These are phyloP conservation scores for Cataglyphis livida DNA, from an alignment of 2,888 invertebrate genomes.

Conservation along the genomic window DNA sequence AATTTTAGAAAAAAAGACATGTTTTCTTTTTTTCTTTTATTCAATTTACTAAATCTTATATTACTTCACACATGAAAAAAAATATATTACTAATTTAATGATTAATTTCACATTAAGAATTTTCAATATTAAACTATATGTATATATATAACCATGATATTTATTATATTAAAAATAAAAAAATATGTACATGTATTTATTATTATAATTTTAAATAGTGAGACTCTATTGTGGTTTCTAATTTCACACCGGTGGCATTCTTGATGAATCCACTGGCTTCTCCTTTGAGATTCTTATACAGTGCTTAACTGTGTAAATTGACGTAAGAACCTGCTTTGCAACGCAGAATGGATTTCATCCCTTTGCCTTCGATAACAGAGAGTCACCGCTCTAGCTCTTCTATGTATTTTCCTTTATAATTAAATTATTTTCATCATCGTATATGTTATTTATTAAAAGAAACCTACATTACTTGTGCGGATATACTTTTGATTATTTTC, in stretches of 20 bases:
- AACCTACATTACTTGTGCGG: neutral
- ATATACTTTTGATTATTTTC: neutral
- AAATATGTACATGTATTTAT: neutral
- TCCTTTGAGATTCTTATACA: constrained; percentile 72
- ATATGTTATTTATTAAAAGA: constrained; percentile 46
- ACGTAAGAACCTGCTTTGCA: constrained; percentile 67
- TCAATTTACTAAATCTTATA: too few species aligned
- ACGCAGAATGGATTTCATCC: constrained; percentile 37
- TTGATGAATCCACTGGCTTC: constrained; percentile 68
- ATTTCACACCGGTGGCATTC: constrained; percentile 65
- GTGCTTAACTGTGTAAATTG: constrained; percentile 71
- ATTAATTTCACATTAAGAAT: neutral
- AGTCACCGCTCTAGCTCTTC: constrained; percentile 38
- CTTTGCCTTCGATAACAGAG: constrained; percentile 30
- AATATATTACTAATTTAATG: neutral
- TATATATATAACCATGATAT: neutral
- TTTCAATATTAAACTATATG: neutral
- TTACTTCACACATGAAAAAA: neutral
- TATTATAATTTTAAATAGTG: neutral
- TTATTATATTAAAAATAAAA: neutral
- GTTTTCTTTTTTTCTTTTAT: too few species aligned
- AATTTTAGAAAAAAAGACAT: neutral
- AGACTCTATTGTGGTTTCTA: constrained; percentile 45
- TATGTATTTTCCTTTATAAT: constrained; percentile 57
- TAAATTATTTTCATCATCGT: constrained; percentile 58